Evolutionary conservation across 1,140 invertebrate species (phyloP), one percentile per base, ranked within the genome.

Genomic region (Lucilia cuprina): DNA sequence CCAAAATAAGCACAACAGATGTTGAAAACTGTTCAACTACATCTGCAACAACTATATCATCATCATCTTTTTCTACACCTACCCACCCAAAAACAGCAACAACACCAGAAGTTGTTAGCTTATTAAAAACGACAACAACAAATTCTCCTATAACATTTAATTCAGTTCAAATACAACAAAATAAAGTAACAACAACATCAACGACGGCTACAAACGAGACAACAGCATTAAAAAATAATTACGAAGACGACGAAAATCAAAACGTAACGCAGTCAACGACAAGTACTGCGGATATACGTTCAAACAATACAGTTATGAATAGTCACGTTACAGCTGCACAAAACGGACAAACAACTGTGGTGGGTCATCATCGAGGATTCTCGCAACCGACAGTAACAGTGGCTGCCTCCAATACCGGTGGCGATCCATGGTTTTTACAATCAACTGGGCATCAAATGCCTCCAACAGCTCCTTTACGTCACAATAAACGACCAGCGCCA

Each of bases 381-480:
- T 91, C 90, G 49, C 90, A 91, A 86, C 90, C 90, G 74, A 89
- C 90, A 74, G 89, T 88, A 50, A 87, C 88, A 60, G 87, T 87
- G 83, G 87, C 87, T 55, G 84, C 88, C 10, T 87, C 87, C 60
- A 89, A 86, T 49, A 88, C 88, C 82, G 86, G 88, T 35, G 90
- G 90, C 83, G 90, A 91, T 89, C 90, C 90, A 90, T 91, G 90
- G 90, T 91, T 91, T 88, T 86, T 91, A 84, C 90, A 91, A 86
- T 87, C 90, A 65, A 89, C 89, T 41, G 90, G 89, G 85, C 90
- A 91, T 86, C 90, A 91, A 83, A 90, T 90, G 90, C 89, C 89
- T 82, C 90, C 90, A 75, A 91, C 90, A 60, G 90, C 90, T 25
- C 90, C 90, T 30, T 83, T 89, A 47, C 86, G 90, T 84, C 90